phyloP scores from a whole-genome alignment of 1,140 invertebrate genomes.

The Cydia amplana region DNA sequence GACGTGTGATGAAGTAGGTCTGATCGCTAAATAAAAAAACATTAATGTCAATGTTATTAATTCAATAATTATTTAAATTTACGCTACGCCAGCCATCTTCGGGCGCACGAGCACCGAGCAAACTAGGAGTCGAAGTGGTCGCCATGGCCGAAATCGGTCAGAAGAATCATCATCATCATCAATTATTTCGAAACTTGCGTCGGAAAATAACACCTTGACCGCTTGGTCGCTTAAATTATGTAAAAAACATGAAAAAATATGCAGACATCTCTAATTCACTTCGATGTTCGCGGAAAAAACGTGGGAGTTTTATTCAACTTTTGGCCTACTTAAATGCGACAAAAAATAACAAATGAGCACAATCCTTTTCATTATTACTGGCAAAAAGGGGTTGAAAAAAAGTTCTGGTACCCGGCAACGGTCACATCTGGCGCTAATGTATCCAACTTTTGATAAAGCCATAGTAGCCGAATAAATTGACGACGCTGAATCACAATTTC shows the following conservation, averaged over 20 bases:
- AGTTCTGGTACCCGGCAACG: conserved; percentile 35
- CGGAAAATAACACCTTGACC: not conserved
- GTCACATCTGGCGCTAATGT: conserved; percentile 50
- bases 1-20: too few species aligned
- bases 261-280: conserved; percentile 10
- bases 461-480: conserved; percentile 44
- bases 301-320: conserved; percentile 5
- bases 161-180: too few species aligned
- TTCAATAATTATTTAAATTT: too few species aligned
- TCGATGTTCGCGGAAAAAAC: not conserved
- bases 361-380: conserved; percentile 36
- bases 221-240: not conserved
- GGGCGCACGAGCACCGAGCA: too few species aligned
- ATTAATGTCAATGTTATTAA: too few species aligned
- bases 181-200: too few species aligned
- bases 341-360: conserved; percentile 36
- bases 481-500: conserved; percentile 38
- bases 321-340: conserved; percentile 15
- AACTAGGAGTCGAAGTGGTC: too few species aligned
- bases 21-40: too few species aligned
- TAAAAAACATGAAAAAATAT: conserved; percentile 12
- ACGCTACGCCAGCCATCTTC: too few species aligned
- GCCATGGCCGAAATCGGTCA: too few species aligned
- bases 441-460: conserved; percentile 55
- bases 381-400: conserved; percentile 39